phyloP scores from a whole-genome alignment of 2,113 vertebrate genomes.

The Sylvietta virens region DNA sequence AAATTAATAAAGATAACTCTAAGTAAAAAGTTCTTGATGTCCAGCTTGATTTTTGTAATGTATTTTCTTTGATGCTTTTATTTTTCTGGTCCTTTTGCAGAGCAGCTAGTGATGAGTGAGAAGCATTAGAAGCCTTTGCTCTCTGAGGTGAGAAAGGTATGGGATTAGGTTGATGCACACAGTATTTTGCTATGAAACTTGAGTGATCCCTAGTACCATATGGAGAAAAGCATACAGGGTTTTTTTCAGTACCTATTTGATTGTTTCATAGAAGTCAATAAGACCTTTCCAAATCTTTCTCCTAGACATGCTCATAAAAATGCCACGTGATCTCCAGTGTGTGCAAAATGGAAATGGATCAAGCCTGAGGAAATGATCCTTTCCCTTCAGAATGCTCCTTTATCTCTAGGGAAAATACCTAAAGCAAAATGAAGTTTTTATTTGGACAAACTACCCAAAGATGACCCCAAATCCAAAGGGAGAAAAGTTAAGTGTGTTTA shows the following conservation, averaged over 20 bases:
- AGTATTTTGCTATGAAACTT: neutral
- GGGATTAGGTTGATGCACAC: neutral
- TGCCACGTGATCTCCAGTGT: rapidly evolving
- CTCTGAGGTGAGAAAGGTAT: neutral
- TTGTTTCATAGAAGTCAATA: neutral
- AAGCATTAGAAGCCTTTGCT: neutral
- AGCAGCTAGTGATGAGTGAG: neutral
- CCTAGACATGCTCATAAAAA: neutral
- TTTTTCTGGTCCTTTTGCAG: neutral
- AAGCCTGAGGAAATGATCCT: neutral
- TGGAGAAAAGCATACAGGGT: neutral
- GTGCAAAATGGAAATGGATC: neutral
- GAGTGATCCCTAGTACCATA: neutral
- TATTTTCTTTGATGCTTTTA: neutral
- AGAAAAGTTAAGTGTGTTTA: neutral
- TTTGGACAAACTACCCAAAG: neutral
- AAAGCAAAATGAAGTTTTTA: neutral
- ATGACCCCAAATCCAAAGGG: neutral
- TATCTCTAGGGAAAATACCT: neutral
- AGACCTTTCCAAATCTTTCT: neutral
- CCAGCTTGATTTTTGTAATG: neutral
- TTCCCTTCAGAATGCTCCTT: neutral
- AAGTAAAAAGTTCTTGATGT: neutral
- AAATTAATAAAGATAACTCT: neutral
- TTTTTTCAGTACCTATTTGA: neutral